Base-by-base conservation (phyloP, 2,888 invertebrate species). In the Diogma glabrata region DNA sequence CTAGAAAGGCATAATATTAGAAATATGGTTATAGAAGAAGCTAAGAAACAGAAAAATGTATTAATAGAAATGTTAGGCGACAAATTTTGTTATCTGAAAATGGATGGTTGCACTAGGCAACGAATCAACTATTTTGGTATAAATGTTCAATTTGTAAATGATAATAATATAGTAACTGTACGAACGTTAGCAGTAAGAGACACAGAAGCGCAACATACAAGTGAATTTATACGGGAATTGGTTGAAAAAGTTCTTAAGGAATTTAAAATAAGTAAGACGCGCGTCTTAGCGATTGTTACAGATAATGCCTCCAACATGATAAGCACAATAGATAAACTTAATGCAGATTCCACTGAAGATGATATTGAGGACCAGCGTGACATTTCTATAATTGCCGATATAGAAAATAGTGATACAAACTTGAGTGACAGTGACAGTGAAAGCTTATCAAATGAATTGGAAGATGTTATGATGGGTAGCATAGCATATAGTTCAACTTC, bases 111-210 rank as follows among this genome's bases (percentile, higher is more conserved):
- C 16, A 46, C 46, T n/a, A n/a, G 46, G 24, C 26, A 46, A n/a
- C 22, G 46, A 23, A 26, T 46, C 16, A 46, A 46, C 26, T 46
- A 46, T 46, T 46, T 46, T 26, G 46, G 24, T 23, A 46, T 46
- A 16, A 46, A 46, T 46, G 10, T 22, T 23, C 22, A 16, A 26
- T 46, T 23, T 23, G 46, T 46, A 23, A 23, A 46, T 26, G 46
- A n/a, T 23, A 4, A n/a, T 24, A 26, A 46, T n/a, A 26, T 14
- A 46, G 26, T 46, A 16, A 26, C 14, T 16, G 26, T 26, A 16
- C 26, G 26, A 14, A 46, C 46, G 8, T 26, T 46, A 23, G 46
- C 23, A 16, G 46, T 46, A 46, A 46, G 26, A 16, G 46, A 46
- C 7, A 46, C 46, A 26, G n/a, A 26, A 6, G 46, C 46, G 16